Conservation (phyloP, 2,797 vertebrate genomes). For the Petrocephalus sullivani region DNA sequence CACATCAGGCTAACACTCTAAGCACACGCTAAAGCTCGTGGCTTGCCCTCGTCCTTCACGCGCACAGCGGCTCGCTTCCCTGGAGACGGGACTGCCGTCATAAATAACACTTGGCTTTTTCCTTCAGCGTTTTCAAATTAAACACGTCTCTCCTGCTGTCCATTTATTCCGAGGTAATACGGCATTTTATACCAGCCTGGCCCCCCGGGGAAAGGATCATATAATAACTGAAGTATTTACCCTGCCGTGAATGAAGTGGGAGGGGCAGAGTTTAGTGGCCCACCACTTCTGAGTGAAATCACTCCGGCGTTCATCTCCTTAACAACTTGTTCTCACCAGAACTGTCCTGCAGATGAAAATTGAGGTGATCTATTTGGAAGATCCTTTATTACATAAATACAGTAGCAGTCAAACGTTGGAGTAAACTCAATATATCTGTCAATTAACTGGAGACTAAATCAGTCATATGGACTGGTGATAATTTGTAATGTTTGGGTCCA, state of each 20-base stretch:
- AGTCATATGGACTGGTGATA: neutral
- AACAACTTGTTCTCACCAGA: neutral
- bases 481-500: neutral
- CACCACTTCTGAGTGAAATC: neutral
- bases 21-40: neutral
- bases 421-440: neutral
- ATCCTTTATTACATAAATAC: neutral
- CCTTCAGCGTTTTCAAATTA: constrained; percentile 9
- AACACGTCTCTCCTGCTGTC: neutral
- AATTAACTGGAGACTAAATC: neutral
- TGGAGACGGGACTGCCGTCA: neutral
- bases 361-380: neutral
- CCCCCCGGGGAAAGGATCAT: neutral
- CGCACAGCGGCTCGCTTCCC: neutral
- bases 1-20: neutral
- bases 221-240: neutral
- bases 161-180: neutral
- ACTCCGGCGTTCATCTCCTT: neutral
- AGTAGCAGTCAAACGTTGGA: neutral
- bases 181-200: neutral
- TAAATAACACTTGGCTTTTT: neutral
- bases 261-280: neutral
- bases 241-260: neutral
- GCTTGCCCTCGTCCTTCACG: neutral
- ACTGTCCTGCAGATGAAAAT: neutral